These are phyloP conservation scores for Eupleurogrammus muticus DNA, from an alignment of 2,797 vertebrate species.

Conservation along the genomic window DNA sequence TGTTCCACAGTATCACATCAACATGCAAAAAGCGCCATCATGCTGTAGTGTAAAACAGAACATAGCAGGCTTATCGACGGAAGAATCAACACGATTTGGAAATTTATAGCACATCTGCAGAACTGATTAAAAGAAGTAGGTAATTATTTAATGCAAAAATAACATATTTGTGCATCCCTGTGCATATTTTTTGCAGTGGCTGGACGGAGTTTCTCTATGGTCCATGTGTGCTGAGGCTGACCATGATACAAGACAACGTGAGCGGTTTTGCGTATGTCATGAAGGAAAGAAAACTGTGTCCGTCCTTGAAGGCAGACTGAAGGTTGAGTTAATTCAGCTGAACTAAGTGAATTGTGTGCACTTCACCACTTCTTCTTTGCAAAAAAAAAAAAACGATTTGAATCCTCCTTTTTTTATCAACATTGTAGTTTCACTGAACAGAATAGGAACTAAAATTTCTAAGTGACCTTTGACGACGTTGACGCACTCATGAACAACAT, in stretches of 20 bases:
- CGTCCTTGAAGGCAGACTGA: not conserved
- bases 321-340: not conserved
- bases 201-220: not conserved
- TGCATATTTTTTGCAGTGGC: not conserved
- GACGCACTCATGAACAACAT: conserved; percentile 9
- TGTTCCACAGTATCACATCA: conserved; percentile 14
- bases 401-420: not conserved
- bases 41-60: conserved; percentile 21
- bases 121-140: conserved; percentile 30
- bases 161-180: conserved; percentile 3
- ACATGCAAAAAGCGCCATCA: conserved; percentile 1
- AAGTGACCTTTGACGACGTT: conserved; percentile 10
- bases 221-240: too few relatives aligned
- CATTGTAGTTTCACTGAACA: not conserved
- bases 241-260: not conserved
- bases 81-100: not conserved
- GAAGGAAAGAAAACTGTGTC: conserved; percentile 1
- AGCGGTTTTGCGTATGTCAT: not conserved
- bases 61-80: conserved; percentile 7
- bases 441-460: not conserved
- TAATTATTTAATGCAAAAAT: conserved; percentile 43
- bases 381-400: not conserved
- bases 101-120: conserved; percentile 23
- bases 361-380: conserved; percentile 2
- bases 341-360: not conserved